Conservation (phyloP, 2,113 vertebrate species). For the Crotalus viridis region DNA sequence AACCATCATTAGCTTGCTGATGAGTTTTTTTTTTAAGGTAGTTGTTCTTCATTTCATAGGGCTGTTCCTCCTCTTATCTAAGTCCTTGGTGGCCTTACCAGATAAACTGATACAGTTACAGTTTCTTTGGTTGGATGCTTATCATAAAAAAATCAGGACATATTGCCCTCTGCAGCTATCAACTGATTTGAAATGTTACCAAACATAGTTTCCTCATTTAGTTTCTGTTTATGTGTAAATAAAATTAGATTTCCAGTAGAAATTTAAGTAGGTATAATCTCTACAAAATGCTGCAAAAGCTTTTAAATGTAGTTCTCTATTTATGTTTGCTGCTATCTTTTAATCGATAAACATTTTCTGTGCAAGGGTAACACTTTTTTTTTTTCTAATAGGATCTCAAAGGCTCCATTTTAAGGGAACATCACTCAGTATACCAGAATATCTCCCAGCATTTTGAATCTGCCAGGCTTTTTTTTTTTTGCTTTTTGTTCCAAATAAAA, state of each 20-base stretch:
- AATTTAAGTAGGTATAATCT: neutral
- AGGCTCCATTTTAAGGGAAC: neutral
- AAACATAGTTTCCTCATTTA: neutral
- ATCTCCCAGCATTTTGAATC: neutral
- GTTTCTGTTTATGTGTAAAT: neutral
- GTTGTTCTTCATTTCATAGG: neutral
- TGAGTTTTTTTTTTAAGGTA: neutral
- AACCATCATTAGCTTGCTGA: conserved; percentile 5
- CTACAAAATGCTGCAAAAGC: neutral
- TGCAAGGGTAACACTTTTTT: neutral
- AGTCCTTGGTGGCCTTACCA: neutral
- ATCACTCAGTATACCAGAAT: neutral
- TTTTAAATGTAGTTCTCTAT: neutral
- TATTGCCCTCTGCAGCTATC: conserved; percentile 13
- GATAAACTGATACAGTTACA: neutral
- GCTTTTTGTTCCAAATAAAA: neutral
- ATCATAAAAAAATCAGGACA: neutral
- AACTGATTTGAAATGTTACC: neutral
- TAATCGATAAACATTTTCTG: conserved; percentile 1
- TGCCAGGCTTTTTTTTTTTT: neutral
- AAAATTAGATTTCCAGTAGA: neutral
- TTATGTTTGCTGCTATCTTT: neutral
- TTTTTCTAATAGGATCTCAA: neutral
- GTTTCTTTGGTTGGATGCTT: neutral
- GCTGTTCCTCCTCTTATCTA: conserved; percentile 12